Conservation (phyloP, 2,113 vertebrate species). For the Zosterops japonicus region DNA sequence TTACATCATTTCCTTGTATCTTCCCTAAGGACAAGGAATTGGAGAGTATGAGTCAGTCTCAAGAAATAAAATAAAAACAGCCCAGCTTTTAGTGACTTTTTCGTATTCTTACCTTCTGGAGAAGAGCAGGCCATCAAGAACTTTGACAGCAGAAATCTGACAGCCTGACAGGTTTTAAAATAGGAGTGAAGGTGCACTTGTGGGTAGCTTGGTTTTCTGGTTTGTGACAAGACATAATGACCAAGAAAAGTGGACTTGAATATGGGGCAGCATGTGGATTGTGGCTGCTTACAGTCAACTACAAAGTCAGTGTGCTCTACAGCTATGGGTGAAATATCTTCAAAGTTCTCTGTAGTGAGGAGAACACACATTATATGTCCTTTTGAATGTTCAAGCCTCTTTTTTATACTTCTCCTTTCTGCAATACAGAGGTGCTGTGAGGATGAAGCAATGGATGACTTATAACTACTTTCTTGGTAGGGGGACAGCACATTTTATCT, state of each 20-base stretch:
- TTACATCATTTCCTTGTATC: conserved; percentile 77
- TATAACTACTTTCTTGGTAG: neutral
- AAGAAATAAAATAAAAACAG: conserved; percentile 73
- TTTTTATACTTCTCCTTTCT: neutral
- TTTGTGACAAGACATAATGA: neutral
- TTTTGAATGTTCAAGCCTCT: neutral
- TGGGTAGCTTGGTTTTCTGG: neutral
- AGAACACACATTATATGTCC: rapidly evolving
- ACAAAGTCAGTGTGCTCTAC: neutral
- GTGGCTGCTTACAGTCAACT: neutral
- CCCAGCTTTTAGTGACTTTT: conserved; percentile 61
- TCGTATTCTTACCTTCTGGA: conserved; percentile 41
- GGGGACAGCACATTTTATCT: neutral
- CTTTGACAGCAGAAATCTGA: neutral
- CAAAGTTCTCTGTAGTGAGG: neutral
- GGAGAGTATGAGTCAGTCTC: conserved; percentile 73
- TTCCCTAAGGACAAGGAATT: conserved; percentile 73
- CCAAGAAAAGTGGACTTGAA: neutral
- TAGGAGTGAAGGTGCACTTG: neutral
- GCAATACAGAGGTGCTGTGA: neutral
- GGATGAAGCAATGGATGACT: neutral
- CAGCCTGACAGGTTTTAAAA: neutral
- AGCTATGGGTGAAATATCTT: neutral
- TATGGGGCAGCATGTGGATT: neutral
- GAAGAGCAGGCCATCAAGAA: neutral